Base-by-base conservation (phyloP, 2,888 invertebrate genomes). In the Phyto melanocephala region DNA sequence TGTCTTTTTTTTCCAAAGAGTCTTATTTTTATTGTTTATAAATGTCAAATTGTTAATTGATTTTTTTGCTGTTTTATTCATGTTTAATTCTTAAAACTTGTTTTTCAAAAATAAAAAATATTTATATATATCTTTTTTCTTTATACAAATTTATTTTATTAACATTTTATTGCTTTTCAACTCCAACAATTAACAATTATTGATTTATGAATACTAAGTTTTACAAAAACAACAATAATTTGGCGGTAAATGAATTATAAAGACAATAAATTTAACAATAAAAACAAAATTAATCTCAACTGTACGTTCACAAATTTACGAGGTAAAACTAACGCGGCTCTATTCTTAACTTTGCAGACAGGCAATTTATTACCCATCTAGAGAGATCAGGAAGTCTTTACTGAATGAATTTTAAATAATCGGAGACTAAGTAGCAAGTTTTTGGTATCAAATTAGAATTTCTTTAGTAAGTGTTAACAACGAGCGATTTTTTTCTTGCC, bases 11-110 rank as follows among this genome's bases (percentile, higher is more conserved):
- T 65, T 67, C 47, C 33, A 17, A 33, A 40, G 40, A n/a, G n/a
- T n/a, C n/a, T n/a, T n/a, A n/a, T n/a, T n/a, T n/a, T n/a, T n/a
- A 63, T 24, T 20, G 6, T 56, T 22, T 35, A 17, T 65, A 67
- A 67, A 76, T 70, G 68, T 52, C 52, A 62, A 54, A 70, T 70
- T 63, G 35, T 70, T 67, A 45, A 37, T 17, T 37, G 3, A 35
- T 37, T 22, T 63, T 6, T 17, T 37, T 3, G 6, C n/a, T 47
- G 10, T 20, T 33, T 33, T 65, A 22, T 58, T 17, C 10, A 0
- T 28, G n/a, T 37, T 58, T 20, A 37, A 15, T 68, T 67, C 17
- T 67, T 47, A 37, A 40, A 75, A 67, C 67, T 20, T 37, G 75
- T 50, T 67, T 74, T 40, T 37, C 4, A 1, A 6, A 0, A 22